Evolutionary conservation across 1,140 invertebrate species (phyloP).

Genomic region (Scaptodrosophila lebanonensis): DNA sequence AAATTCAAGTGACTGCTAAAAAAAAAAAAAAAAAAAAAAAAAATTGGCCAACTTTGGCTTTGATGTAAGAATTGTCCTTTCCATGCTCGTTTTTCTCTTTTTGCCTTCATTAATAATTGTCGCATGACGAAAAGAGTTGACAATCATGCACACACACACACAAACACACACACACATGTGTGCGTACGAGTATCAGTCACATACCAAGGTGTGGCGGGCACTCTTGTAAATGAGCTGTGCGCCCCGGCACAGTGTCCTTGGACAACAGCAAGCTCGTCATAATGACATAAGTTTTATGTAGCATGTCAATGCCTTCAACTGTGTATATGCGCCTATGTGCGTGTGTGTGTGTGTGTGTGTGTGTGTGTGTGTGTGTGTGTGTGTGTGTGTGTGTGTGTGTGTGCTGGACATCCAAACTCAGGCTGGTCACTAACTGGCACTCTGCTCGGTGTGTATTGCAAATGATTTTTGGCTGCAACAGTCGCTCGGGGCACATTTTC

Average conservation of each 20-base stretch:
- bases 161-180: background rate
- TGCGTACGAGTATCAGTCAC: background rate
- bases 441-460: too few species aligned
- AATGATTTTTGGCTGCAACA: too few species aligned
- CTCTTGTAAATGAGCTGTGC: slow-evolving; percentile 48
- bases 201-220: slow-evolving; percentile 12
- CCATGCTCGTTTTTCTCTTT: slow-evolving; percentile 8
- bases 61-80: slow-evolving; percentile 4
- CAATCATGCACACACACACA: background rate
- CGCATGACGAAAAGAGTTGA: slow-evolving; percentile 12
- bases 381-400: slow-evolving; percentile 1
- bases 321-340: too few species aligned
- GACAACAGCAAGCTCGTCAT: slow-evolving; percentile 45
- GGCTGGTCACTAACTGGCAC: too few species aligned
- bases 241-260: slow-evolving; percentile 5
- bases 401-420: too few species aligned
- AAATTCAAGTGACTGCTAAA: too few species aligned
- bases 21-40: too few species aligned
- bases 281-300: slow-evolving; percentile 61
- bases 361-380: background rate
- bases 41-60: too few species aligned
- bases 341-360: slow-evolving; percentile 17
- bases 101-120: slow-evolving; percentile 63
- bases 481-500: too few species aligned
- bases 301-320: too few species aligned